These are phyloP conservation scores for Cosmorhoe ocellata DNA, from an alignment of 2,888 invertebrate species.

Conservation along the genomic window DNA sequence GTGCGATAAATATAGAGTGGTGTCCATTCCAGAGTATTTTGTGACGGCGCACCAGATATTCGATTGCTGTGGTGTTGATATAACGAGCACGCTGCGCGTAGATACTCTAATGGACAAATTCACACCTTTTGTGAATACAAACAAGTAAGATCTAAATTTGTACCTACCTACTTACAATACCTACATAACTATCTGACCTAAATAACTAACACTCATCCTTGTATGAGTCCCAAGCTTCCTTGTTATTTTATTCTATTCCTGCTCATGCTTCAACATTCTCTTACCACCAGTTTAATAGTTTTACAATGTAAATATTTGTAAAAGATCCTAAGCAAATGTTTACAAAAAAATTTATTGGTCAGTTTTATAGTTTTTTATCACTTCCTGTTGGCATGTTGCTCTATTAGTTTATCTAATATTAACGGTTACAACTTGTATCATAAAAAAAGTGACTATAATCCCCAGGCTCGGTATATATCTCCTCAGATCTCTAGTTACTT, in stretches of 20 bases:
- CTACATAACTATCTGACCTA: too few species aligned
- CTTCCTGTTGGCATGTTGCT: conserved; percentile 16
- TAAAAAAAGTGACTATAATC: too few species aligned
- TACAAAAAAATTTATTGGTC: conserved; percentile 17
- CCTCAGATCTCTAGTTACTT: too few species aligned
- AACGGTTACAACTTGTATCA: conserved; percentile 1
- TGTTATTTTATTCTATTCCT: background rate
- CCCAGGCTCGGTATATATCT: too few species aligned
- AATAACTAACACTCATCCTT: too few species aligned
- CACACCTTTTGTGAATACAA: conserved; percentile 69
- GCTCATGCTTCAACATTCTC: background rate
- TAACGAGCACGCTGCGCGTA: conserved; percentile 59
- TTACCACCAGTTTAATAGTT: background rate
- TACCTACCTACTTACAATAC: too few species aligned
- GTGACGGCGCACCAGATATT: conserved; percentile 73
- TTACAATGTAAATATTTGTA: conserved; percentile 1
- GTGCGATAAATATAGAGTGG: conserved; percentile 49
- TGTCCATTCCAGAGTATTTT: conserved; percentile 62
- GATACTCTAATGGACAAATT: conserved; percentile 73
- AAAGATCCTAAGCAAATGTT: conserved; percentile 8
- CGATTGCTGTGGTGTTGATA: conserved; percentile 68
- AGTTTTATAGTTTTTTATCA: conserved; percentile 17
- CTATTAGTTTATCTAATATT: conserved; percentile 27
- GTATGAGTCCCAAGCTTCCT: too few species aligned
- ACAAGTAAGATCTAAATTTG: conserved; percentile 77